phyloP scores from a whole-genome alignment of 2,888 invertebrate species.

The Cordilura impudica region DNA sequence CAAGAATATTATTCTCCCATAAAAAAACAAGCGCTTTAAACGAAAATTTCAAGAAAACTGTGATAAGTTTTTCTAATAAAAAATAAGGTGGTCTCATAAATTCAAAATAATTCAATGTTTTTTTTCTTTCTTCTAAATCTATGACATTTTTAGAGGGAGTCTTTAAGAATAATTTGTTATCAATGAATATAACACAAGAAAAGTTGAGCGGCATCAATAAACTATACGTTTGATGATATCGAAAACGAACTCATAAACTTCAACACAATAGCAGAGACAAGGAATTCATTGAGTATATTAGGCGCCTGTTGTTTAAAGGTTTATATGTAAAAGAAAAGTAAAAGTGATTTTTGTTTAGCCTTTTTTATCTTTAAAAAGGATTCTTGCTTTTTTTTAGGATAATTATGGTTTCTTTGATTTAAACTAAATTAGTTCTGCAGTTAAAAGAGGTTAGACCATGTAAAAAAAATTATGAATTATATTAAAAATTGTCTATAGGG shows the following conservation, averaged over 20 bases:
- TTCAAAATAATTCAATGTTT: neutral
- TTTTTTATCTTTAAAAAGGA: neutral
- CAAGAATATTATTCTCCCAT: conserved; percentile 43
- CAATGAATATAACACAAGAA: neutral
- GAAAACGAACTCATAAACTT: neutral
- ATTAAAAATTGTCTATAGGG: no score
- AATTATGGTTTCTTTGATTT: neutral
- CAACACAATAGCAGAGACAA: neutral
- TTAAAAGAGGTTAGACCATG: neutral
- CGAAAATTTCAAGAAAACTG: conserved; percentile 9
- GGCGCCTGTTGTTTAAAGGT: conserved; percentile 1
- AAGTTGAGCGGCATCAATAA: neutral
- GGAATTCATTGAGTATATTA: neutral
- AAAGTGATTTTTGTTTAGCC: neutral
- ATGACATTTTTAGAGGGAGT: conserved; percentile 1
- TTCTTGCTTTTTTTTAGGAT: neutral
- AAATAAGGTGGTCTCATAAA: neutral
- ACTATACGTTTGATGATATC: neutral
- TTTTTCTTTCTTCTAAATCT: no score
- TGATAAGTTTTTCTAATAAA: neutral
- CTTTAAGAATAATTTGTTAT: neutral
- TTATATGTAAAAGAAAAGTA: neutral
- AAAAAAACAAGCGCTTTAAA: conserved; percentile 21
- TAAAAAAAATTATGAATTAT: neutral
- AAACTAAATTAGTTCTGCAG: neutral